Evolutionary conservation across 2,113 vertebrate genomes (phyloP), one percentile per base, ranked within the genome.

Genomic region (Prunella himalayana): DNA sequence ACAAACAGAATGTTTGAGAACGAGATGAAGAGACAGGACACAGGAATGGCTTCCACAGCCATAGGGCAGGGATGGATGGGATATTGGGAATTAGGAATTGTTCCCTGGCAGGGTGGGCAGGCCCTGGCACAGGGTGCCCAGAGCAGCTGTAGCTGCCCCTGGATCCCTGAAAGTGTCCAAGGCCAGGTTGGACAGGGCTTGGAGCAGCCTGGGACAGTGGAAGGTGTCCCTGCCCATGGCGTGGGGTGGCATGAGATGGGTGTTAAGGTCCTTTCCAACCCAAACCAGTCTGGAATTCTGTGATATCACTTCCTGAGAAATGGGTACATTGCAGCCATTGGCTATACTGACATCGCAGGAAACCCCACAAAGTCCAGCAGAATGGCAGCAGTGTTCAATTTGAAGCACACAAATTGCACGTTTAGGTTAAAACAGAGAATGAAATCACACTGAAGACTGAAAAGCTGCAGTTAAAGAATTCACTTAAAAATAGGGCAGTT

Each of bases 201-300:
- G 49, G 77, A 81, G 68, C 50, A 59, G 5, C 44, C 33, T 81
- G 86, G 68, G 27, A 19, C 0, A 24, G 37, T 28, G 68, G 59
- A 0, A 59, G 59, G 12, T 37, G 37, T 65, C 60, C 37, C 28
- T 73, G 77, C 3, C 25, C 44, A 24, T 20, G 19, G 31, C 21
- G 27, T 37, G 35, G 20, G 18, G 2, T 37, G 8, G 15, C 0
- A 59, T 0, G 0, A 2, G 22, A 1, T 44, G 33, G 2, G 4
- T 0, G 1, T 21, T 30, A 0, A 51, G 13, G 4, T 25, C 23
- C 23, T 6, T 50, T n/a, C 27, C 44, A 11, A 33, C 11, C 12
- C 51, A 59, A 59, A 28, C 1, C 28, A 39, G 4, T 11, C 22
- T 11, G 53, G 60, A 16, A 53, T 75, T 75, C n/a, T 66, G 33